Evolutionary conservation across 2,888 invertebrate species (phyloP), one percentile per base, ranked within the genome.

Genomic region (Polydrusus cervinus): DNA sequence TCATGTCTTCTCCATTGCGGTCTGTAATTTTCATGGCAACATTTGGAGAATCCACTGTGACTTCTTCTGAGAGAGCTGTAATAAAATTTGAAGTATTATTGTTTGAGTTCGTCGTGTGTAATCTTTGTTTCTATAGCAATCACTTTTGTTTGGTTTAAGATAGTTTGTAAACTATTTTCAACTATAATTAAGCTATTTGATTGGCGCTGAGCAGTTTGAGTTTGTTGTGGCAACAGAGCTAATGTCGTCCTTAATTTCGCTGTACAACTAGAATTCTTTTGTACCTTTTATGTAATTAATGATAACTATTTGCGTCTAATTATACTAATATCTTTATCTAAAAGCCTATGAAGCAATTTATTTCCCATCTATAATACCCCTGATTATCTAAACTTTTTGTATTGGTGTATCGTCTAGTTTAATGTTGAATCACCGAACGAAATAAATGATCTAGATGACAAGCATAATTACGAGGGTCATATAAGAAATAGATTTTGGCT

Each of bases 1-100:
- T 93, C 78, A 94, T 93, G 81, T 95, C 95, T 83, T 93, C 93
- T 74, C 95, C 95, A 83, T 92, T 93, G 78, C 95, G 91, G 84
- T 95, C 94, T 20, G 95, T 96, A 84, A 95, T 96, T 87, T 94
- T 94, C 97, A 97, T 97, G 45, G 96, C 94, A 74, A 97, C 97
- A 88, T 97, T 97, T 76, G 97, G 97, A 75, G 97, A 97, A 87
- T 96, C 97, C 76, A 97, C 97, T 83, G 95, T 93, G 67, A 95
- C 96, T 87, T 96, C 96, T 87, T 97, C 96, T 74, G 95, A 94
- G 76, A 97, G 89, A 64, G 94, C 94, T 67, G 76, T 1, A 76
- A 79, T 40, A 94, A 94, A 85, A 93, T 13, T n/a, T 2, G n/a
- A 43, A n/a, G 13, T n/a, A n/a, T 43, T 43, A 43, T 6, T 6